Percentiles rank a stretch among this genome's conserved stretches.
Conservation (phyloP, 2,888 invertebrate species). For the Scelioninae gen. 1 region DNA sequence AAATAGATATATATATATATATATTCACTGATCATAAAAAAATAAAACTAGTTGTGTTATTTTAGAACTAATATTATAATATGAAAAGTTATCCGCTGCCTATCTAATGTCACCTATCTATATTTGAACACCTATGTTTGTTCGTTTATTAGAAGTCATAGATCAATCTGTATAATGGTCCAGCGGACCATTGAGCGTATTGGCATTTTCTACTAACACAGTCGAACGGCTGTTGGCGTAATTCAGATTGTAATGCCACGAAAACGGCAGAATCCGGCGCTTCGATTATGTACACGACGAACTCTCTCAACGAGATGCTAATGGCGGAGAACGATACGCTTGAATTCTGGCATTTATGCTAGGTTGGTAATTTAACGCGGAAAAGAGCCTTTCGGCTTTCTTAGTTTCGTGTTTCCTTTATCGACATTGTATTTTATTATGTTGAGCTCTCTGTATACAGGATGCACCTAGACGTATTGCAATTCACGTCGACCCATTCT, state of each 20-base stretch:
- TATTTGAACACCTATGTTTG: too few species aligned
- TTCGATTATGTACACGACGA: constrained; percentile 73
- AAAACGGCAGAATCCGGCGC: constrained; percentile 74
- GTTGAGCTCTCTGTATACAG: constrained; percentile 52
- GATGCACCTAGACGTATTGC: constrained; percentile 52
- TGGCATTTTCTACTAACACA: constrained; percentile 78
- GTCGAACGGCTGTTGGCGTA: constrained; percentile 74
- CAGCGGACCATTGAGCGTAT: constrained; percentile 78
- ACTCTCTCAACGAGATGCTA: constrained; percentile 75
- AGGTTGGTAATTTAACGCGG: constrained; percentile 69
- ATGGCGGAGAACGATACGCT: constrained; percentile 75
- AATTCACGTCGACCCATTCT: constrained; percentile 46
- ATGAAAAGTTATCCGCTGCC: too few species aligned
- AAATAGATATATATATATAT: too few species aligned
- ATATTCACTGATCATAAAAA: too few species aligned
- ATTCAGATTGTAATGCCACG: constrained; percentile 79
- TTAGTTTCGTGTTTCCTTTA: constrained; percentile 67
- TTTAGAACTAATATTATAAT: too few species aligned
- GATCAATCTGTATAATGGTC: constrained; percentile 79
- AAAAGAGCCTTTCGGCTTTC: constrained; percentile 58
- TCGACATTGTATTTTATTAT: constrained; percentile 62
- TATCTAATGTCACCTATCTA: too few species aligned
- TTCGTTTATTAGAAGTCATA: constrained; percentile 75
- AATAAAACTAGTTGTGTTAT: too few species aligned
- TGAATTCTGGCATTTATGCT: constrained; percentile 71